These are phyloP conservation scores for Drosophila merina DNA, from an alignment of 2,888 invertebrate species.

Conservation along the genomic window DNA sequence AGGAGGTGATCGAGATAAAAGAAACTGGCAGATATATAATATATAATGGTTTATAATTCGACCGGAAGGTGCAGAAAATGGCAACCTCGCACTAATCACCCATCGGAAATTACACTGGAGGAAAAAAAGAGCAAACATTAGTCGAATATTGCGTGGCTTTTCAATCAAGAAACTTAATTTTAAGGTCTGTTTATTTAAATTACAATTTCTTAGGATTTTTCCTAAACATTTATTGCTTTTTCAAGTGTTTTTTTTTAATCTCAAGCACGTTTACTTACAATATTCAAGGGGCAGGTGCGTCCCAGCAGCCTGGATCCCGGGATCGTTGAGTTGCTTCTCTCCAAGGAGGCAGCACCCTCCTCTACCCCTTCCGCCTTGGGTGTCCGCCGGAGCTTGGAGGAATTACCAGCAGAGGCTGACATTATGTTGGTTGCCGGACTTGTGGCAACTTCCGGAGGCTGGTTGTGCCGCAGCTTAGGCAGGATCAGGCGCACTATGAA, in stretches of 20 bases:
- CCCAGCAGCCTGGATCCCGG: constrained; percentile 50
- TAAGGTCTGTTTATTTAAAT: not conserved
- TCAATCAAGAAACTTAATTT: not conserved
- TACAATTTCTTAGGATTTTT: too few relatives aligned
- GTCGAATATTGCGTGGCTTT: not conserved
- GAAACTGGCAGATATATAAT: constrained; percentile 21
- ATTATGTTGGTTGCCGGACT: constrained; percentile 44
- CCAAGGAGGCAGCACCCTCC: constrained; percentile 43
- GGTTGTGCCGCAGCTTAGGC: constrained; percentile 77
- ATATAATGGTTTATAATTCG: constrained; percentile 11
- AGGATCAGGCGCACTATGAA: constrained; percentile 82
- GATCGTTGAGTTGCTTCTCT: constrained; percentile 56
- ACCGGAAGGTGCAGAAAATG: constrained; percentile 56
- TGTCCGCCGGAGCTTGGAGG: constrained; percentile 39
- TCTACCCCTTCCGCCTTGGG: constrained; percentile 31
- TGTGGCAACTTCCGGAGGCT: constrained; percentile 26
- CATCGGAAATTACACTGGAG: constrained; percentile 7
- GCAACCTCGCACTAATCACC: constrained; percentile 57
- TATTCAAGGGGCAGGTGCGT: constrained; percentile 81
- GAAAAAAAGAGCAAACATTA: not conserved
- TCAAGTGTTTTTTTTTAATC: not conserved
- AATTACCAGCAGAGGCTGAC: constrained; percentile 36
- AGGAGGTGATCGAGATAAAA: constrained; percentile 29
- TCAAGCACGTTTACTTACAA: constrained; percentile 76
- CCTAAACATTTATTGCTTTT: not conserved